Conservation (phyloP, 2,113 vertebrate genomes). For the Alexandromys fortis region DNA sequence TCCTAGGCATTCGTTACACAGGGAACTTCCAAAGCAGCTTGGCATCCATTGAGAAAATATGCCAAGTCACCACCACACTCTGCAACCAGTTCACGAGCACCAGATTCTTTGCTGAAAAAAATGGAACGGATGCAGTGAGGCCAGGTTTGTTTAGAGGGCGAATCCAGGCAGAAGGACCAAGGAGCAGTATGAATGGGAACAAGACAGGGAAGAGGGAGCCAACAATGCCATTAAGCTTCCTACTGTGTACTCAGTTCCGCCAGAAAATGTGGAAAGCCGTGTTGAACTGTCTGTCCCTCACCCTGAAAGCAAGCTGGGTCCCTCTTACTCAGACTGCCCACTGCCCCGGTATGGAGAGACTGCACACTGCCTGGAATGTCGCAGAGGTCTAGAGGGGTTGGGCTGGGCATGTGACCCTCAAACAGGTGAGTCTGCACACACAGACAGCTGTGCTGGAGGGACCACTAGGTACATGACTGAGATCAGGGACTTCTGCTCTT, state of each 20-base stretch:
- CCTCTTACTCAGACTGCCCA: background rate
- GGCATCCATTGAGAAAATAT: background rate
- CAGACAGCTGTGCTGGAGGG: background rate
- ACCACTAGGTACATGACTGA: background rate
- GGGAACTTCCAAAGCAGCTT: background rate
- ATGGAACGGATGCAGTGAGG: background rate
- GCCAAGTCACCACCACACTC: background rate
- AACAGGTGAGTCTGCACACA: background rate
- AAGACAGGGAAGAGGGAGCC: background rate
- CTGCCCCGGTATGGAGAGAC: background rate
- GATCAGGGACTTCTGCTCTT: background rate
- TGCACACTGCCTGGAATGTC: background rate
- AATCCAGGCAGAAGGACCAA: background rate
- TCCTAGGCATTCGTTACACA: background rate
- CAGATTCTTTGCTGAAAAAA: constrained; percentile 25
- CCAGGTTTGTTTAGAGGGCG: background rate
- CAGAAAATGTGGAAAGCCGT: background rate
- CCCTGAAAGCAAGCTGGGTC: background rate
- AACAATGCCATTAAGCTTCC: background rate
- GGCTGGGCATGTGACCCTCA: background rate
- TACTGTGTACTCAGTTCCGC: background rate
- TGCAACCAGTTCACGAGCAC: background rate
- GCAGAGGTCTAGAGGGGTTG: background rate
- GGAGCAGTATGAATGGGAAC: background rate
- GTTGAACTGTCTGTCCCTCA: background rate